Percentiles rank a stretch among this genome's conserved stretches.
These are phyloP conservation scores for Solenopsis fugax DNA, from an alignment of 1,140 invertebrate species.

Conservation along the genomic window DNA sequence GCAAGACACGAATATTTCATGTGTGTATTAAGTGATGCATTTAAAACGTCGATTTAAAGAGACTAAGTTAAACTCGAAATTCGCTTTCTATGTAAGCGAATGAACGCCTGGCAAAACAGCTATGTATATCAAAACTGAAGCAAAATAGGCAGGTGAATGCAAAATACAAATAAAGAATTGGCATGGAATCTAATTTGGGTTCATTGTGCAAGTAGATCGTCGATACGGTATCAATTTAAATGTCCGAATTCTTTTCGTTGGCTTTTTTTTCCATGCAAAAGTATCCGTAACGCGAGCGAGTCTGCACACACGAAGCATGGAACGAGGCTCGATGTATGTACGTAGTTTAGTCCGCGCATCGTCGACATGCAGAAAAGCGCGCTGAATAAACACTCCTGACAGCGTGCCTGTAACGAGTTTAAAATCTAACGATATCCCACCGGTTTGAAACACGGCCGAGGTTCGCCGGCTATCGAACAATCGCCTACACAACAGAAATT, in stretches of 20 bases:
- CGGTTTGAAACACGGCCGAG: conserved; percentile 50
- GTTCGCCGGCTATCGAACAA: conserved; percentile 46
- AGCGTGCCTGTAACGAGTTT: conserved; percentile 71
- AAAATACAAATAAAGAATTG: conserved; percentile 68
- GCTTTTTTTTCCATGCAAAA: conserved; percentile 22
- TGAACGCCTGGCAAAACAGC: neutral
- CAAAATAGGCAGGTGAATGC: conserved; percentile 62
- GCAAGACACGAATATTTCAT: no score
- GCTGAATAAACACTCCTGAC: conserved; percentile 74
- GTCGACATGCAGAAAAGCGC: conserved; percentile 70
- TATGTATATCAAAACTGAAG: conserved; percentile 42
- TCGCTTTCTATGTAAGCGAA: neutral
- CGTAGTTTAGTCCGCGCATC: conserved; percentile 66
- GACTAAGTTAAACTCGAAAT: neutral
- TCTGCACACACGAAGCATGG: conserved; percentile 26
- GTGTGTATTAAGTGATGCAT: neutral
- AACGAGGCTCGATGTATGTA: conserved; percentile 57
- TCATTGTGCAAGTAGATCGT: conserved; percentile 70
- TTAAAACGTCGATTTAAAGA: neutral
- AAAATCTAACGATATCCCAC: conserved; percentile 69
- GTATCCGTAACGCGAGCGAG: conserved; percentile 58
- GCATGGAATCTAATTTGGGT: conserved; percentile 72
- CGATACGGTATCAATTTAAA: conserved; percentile 60
- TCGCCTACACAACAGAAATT: conserved; percentile 58
- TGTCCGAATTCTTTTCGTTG: conserved; percentile 53